Conservation (phyloP, 92 coral and sea anemone genomes). For the Galaxea fascicularis region DNA sequence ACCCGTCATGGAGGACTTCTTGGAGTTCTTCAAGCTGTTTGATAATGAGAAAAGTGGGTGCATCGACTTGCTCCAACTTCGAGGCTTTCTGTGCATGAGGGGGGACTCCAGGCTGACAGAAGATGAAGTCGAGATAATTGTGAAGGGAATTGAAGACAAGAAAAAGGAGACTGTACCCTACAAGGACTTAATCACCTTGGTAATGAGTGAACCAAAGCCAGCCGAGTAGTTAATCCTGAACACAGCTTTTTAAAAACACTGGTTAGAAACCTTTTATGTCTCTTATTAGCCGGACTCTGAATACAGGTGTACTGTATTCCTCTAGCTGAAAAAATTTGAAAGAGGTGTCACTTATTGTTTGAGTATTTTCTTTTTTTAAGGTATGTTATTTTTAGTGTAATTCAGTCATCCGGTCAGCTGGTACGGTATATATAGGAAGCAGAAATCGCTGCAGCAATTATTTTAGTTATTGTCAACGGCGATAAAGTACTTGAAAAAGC, state of each 20-base stretch:
- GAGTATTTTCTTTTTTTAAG: neutral
- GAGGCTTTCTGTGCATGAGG: constrained; percentile 76
- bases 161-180: constrained; percentile 72
- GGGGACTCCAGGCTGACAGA: constrained; percentile 79
- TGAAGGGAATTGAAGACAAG: constrained; percentile 64
- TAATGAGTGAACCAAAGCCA: constrained; percentile 32
- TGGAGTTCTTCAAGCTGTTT: constrained; percentile 89
- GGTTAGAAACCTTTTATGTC: too few relatives aligned
- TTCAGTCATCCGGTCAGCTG: too few relatives aligned
- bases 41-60: constrained; percentile 88
- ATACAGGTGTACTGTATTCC: neutral
- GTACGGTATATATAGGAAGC: too few relatives aligned
- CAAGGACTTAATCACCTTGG: constrained; percentile 69
- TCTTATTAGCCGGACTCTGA: neutral
- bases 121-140: constrained; percentile 77
- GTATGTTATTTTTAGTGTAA: neutral
- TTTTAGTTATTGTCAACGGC: too few relatives aligned
- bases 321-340: neutral
- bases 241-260: neutral
- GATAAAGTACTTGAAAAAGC: neutral
- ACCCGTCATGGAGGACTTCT: constrained; percentile 76
- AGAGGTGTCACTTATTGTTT: neutral
- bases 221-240: neutral
- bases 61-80: constrained; percentile 79
- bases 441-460: too few relatives aligned